Evolutionary conservation across 2,797 vertebrate genomes (phyloP).

Genomic region (Sebastes taczanowskii): DNA sequence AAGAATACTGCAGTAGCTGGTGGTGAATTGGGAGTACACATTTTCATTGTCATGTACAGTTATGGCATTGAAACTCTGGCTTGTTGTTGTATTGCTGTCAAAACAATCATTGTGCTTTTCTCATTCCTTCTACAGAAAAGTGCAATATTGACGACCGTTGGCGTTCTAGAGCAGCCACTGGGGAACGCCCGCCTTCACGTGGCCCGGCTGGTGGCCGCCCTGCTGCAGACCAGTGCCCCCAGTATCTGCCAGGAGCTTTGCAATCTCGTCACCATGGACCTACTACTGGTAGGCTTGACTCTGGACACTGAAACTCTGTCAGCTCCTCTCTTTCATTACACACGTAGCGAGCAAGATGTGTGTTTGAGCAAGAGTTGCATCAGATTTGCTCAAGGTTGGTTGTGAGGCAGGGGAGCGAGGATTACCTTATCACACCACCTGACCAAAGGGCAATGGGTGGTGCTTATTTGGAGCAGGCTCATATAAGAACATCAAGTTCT

Average conservation of each 20-base stretch:
- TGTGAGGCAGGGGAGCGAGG: not conserved
- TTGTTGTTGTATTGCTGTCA: not conserved
- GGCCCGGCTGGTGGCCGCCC: conserved; percentile 90
- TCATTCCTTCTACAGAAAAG: conserved; percentile 80
- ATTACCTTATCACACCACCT: conserved; percentile 22
- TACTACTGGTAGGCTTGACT: conserved; percentile 88
- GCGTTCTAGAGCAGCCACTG: conserved; percentile 94
- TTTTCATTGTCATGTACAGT: not conserved
- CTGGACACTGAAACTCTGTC: not conserved
- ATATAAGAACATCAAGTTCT: not conserved
- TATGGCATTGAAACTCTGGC: not conserved
- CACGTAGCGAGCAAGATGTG: not conserved
- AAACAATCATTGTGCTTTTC: not conserved
- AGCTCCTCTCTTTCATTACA: not conserved
- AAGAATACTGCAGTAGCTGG: too few species aligned
- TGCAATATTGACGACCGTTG: conserved; percentile 96
- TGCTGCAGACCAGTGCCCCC: conserved; percentile 91
- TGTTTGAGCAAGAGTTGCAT: not conserved
- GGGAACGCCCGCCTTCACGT: conserved; percentile 95
- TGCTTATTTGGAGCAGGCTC: conserved; percentile 11
- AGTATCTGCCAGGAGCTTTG: conserved; percentile 94
- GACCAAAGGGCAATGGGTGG: conserved; percentile 27
- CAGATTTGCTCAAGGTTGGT: conserved; percentile 19
- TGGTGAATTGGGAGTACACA: not conserved
- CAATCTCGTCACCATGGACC: conserved; percentile 90